Evolutionary conservation across 2,888 invertebrate species (phyloP), one percentile per base, ranked within the genome.

Genomic region (Spatulosminthurus flaviceps): DNA sequence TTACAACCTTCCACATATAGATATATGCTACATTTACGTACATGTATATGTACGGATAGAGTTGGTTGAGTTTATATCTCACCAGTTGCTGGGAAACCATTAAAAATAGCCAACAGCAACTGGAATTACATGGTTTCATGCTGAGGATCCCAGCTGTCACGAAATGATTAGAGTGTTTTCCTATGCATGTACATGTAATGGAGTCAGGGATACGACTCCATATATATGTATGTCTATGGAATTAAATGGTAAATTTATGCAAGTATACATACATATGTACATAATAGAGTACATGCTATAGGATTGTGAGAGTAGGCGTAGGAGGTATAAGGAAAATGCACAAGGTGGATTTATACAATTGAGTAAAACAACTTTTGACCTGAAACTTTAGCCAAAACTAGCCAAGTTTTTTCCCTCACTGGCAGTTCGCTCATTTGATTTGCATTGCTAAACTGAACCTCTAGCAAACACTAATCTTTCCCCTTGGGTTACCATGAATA

Each of bases 381-480:
- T n/a, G 19, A 16, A 51, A 51, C 51, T 51, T 51, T 51, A 51
- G 7, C 16, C 19, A 51, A 13, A 51, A 51, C 51, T 51, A 22
- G 60, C 28, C 28, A 74, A 74, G 61, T 64, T 64, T 61, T 60
- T 51, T 70, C 22, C 34, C 21, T 26, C 22, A 29, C 67, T 77
- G 42, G 11, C n/a, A 66, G 51, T 61, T 51, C n/a, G 28, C 69
- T 79, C 70, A 76, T 79, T 79, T 76, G 75, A 79, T 79, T 79
- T 76, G 79, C 79, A 76, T 71, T 79, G 76, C 79, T 76, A 79
- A 79, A 79, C 26, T 71, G 61, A 76, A 76, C 71, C 70, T 76
- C 70, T 29, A 76, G 41, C 41, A 41, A 21, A 21, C 21, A n/a
- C 70, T 29, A 22, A 21, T 29, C 70, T 43, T 67, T 41, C 29